Evolutionary conservation across 1,140 invertebrate species (phyloP).

Genomic region (Zaprionus inermis): DNA sequence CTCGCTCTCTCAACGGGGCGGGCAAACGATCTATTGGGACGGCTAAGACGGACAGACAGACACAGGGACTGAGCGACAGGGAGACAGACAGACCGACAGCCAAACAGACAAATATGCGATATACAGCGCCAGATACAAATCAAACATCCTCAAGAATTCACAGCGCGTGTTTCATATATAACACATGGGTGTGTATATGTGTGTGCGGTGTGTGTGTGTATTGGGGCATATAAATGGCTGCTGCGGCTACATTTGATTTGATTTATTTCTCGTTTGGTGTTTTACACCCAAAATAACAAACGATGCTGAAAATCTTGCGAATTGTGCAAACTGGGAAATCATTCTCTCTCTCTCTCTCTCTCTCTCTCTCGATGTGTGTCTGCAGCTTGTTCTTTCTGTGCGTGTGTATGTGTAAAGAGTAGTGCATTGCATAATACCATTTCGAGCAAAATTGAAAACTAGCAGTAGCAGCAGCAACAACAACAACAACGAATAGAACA

Average conservation of each 20-base stretch:
- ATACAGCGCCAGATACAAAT: conserved; percentile 62
- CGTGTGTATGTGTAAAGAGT: conserved; percentile 47
- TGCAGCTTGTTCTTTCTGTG: too few species aligned
- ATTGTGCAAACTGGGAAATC: conserved; percentile 72
- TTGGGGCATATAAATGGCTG: conserved; percentile 67
- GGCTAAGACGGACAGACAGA: conserved; percentile 9
- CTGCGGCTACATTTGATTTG: conserved; percentile 77
- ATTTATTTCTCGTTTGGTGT: conserved; percentile 82
- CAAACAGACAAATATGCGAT: conserved; percentile 26
- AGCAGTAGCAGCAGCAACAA: conserved; percentile 28
- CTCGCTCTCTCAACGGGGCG: conserved; percentile 41
- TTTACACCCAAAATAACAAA: conserved; percentile 82
- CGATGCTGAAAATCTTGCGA: conserved; percentile 70
- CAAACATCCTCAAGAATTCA: conserved; percentile 78
- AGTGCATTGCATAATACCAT: conserved; percentile 79
- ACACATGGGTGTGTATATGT: conserved; percentile 16
- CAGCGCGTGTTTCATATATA: conserved; percentile 53
- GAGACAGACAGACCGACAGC: conserved; percentile 21
- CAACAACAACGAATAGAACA: conserved; percentile 33
- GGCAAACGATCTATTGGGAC: conserved; percentile 27
- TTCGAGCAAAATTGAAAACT: conserved; percentile 61
- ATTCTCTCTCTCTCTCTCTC: conserved; percentile 54
- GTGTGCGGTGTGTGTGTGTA: conserved; percentile 24
- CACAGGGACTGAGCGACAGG: conserved; percentile 30
- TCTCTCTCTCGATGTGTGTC: conserved; percentile 11